Base-by-base conservation (phyloP, 2,888 invertebrate genomes). In the Thumatha senex region DNA sequence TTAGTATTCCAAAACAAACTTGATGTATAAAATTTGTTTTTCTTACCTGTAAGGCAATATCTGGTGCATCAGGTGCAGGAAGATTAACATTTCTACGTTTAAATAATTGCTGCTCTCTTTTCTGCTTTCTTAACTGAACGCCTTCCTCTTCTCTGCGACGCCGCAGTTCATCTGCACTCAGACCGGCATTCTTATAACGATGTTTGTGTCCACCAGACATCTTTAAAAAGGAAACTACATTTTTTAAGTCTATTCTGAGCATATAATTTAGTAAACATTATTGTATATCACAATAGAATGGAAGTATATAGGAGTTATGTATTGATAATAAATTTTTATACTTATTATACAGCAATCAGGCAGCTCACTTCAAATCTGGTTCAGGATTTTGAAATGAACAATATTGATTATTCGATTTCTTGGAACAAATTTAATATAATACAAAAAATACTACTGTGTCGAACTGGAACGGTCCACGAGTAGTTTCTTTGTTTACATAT, bases 71-170 rank as follows among this genome's bases (percentile, higher is more conserved):
- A 1, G 74, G 82, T 60, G 83, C 78, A 59, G 84, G 89, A 59
- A 82, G 78, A 67, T 79, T 92, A 54, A 98, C 98, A 94, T 98
- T 98, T 67, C 98, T 93, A 52, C 98, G 92, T 88, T 98, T 98
- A 61, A 96, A 97, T 34, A 98, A 89, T 83, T 98, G 98, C 79
- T 98, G 97, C 83, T 99, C 99, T 57, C 98, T 92, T 86, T 98
- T 98, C 74, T 98, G 98, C 92, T 99, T 99, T 46, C 99, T 92
- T 43, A 99, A 92, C 78, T 99, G 98, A 29, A 99, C 96, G 24
- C 98, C 98, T 84, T 98, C 98, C 76, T 99, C 99, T 83, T 99
- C 99, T 38, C 99, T 93, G 36, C 98, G 92, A 46, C 98, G 94
- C 43, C 99, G 93, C 70, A 98, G 92, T 86, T 99, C 98, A 64